Conservation (phyloP, 2,888 invertebrate species). For the Zaprionus lineosus region DNA sequence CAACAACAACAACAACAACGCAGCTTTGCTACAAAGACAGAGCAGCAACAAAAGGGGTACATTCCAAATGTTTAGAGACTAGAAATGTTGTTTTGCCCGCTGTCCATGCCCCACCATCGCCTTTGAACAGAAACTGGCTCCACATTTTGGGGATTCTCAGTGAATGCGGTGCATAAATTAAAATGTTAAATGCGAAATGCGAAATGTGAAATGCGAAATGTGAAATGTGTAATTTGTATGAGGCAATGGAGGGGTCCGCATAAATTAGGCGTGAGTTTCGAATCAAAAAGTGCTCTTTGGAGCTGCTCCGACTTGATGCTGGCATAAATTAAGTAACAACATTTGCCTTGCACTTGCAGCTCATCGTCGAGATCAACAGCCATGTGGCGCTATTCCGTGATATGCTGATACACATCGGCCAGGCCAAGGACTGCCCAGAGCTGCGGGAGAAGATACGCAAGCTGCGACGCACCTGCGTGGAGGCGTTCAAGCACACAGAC, state of each 20-base stretch:
- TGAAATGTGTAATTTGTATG: constrained; percentile 53
- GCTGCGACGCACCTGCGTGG: constrained; percentile 91
- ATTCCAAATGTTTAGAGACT: constrained; percentile 6
- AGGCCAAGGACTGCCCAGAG: constrained; percentile 92
- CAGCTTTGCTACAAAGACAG: constrained; percentile 16
- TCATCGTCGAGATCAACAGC: constrained; percentile 94
- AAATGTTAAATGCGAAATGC: constrained; percentile 55
- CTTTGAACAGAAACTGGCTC: no score
- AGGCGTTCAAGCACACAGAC: constrained; percentile 92
- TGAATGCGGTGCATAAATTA: constrained; percentile 61
- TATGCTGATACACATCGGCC: constrained; percentile 93
- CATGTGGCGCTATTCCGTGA: constrained; percentile 94
- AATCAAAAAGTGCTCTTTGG: constrained; percentile 1
- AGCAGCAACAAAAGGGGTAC: no score
- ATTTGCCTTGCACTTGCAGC: constrained; percentile 85
- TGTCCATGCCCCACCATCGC: no score
- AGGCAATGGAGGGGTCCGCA: constrained; percentile 45
- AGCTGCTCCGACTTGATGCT: constrained; percentile 8
- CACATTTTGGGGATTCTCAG: constrained; percentile 9
- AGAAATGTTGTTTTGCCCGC: constrained; percentile 38
- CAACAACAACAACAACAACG: constrained; percentile 13
- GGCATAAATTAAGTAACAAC: constrained; percentile 60
- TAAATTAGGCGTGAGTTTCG: constrained; percentile 43
- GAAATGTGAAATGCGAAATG: constrained; percentile 6
- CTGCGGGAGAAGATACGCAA: constrained; percentile 93